phyloP scores from a whole-genome alignment of 1,140 invertebrate genomes.

The Pteromalus puparum region DNA sequence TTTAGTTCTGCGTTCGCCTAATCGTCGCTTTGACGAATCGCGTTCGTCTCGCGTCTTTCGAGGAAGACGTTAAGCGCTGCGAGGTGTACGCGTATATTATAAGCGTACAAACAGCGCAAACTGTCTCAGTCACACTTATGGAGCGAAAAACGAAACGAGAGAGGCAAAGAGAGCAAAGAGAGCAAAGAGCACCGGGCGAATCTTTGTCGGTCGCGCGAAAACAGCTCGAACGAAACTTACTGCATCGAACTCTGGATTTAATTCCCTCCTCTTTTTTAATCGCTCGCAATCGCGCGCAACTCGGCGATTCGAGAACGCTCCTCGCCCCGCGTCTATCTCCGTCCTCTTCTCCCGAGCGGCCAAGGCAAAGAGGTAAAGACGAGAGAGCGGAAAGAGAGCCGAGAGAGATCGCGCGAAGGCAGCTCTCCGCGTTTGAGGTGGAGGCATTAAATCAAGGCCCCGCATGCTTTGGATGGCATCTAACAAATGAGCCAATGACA shows the following conservation, averaged over 20 bases:
- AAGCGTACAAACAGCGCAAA: neutral
- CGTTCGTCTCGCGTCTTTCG: slow-evolving; percentile 59
- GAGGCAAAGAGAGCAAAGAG: neutral
- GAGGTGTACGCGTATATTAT: neutral
- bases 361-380: slow-evolving; percentile 24
- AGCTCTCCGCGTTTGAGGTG: slow-evolving; percentile 61
- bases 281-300: neutral
- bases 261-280: slow-evolving; percentile 9
- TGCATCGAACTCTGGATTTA: slow-evolving; percentile 28
- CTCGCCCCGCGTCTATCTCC: no score
- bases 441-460: slow-evolving; percentile 75
- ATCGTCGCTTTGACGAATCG: slow-evolving; percentile 59
- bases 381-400: slow-evolving; percentile 16
- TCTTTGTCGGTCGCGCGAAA: slow-evolving; percentile 15
- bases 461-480: slow-evolving; percentile 75
- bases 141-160: slow-evolving; percentile 9
- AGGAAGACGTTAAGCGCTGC: slow-evolving; percentile 56
- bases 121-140: neutral
- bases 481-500: slow-evolving; percentile 77
- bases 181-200: neutral
- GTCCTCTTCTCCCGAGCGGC: neutral
- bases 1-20: slow-evolving; percentile 49
- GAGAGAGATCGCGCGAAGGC: slow-evolving; percentile 55
- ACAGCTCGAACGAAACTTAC: neutral
- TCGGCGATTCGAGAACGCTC: neutral